A percentile compares a stretch with the other conserved stretches of the same genome.
phyloP scores from a whole-genome alignment of 2,888 invertebrate genomes.

The Chrysotoxum bicinctum region DNA sequence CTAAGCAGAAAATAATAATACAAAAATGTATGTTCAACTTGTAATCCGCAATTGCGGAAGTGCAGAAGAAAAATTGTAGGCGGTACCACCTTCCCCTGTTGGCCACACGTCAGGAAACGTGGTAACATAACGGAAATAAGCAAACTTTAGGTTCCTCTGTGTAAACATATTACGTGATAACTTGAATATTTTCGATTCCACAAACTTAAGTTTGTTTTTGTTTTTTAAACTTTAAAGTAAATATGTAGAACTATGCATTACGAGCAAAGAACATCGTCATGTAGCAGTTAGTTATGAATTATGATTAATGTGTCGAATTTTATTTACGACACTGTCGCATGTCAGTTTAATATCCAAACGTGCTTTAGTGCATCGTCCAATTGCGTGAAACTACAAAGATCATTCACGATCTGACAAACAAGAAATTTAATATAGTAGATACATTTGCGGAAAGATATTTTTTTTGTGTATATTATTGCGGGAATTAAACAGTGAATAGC shows the following conservation, averaged over 20 bases:
- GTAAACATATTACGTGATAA: background rate
- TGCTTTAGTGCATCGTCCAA: background rate
- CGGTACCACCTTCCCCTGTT: no score
- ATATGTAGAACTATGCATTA: background rate
- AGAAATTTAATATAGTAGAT: constrained; percentile 47
- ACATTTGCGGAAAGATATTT: constrained; percentile 38
- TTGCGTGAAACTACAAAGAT: constrained; percentile 10
- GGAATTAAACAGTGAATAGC: background rate
- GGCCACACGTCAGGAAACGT: no score
- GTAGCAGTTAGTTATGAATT: no score
- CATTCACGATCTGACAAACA: constrained; percentile 33
- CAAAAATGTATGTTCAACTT: no score
- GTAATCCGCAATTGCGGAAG: no score
- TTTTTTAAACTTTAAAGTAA: background rate
- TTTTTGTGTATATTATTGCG: background rate
- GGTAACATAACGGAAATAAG: background rate
- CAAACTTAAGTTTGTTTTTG: background rate
- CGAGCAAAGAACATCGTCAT: no score
- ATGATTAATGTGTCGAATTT: background rate
- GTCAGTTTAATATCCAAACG: background rate
- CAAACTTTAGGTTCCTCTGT: background rate
- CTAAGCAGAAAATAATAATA: no score
- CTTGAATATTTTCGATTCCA: background rate
- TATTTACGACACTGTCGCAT: background rate
- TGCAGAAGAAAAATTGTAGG: no score